Evolutionary conservation across 2,797 vertebrate genomes (phyloP).

Genomic region (Nyctalus aviator): DNA sequence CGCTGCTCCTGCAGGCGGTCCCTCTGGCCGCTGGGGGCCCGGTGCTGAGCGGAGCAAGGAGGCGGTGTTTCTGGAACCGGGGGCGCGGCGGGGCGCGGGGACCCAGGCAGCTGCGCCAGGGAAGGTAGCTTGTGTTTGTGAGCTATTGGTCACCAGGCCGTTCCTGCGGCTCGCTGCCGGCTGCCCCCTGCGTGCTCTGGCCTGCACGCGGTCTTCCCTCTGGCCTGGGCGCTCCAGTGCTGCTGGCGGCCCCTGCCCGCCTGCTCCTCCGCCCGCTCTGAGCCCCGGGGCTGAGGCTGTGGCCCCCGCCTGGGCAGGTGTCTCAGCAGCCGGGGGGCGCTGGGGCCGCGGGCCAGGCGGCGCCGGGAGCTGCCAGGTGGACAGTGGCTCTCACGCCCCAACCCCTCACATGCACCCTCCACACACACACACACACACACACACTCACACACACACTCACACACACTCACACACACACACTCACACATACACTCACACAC

Average conservation of each 20-base stretch:
- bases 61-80: neutral
- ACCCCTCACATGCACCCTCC: too few relatives aligned
- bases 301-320: neutral
- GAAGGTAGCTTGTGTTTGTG: too few relatives aligned
- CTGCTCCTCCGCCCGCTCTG: neutral
- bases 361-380: neutral
- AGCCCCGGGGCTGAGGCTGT: too few relatives aligned
- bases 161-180: too few relatives aligned
- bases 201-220: neutral
- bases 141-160: neutral
- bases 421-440: too few relatives aligned
- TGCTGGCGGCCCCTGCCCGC: neutral
- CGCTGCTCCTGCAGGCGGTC: too few relatives aligned
- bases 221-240: neutral
- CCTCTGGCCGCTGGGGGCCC: accelerated
- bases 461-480: too few relatives aligned
- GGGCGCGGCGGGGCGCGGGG: neutral
- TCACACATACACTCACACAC: too few relatives aligned
- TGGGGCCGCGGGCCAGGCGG: too few relatives aligned
- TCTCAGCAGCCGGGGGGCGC: neutral
- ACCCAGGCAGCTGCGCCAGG: neutral
- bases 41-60: neutral
- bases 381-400: neutral
- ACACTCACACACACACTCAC: too few relatives aligned
- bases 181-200: too few relatives aligned